A percentile compares a stretch with the other conserved stretches of the same genome.
Conservation (phyloP, 2,113 vertebrate species). For the Muntiacus reevesi region DNA sequence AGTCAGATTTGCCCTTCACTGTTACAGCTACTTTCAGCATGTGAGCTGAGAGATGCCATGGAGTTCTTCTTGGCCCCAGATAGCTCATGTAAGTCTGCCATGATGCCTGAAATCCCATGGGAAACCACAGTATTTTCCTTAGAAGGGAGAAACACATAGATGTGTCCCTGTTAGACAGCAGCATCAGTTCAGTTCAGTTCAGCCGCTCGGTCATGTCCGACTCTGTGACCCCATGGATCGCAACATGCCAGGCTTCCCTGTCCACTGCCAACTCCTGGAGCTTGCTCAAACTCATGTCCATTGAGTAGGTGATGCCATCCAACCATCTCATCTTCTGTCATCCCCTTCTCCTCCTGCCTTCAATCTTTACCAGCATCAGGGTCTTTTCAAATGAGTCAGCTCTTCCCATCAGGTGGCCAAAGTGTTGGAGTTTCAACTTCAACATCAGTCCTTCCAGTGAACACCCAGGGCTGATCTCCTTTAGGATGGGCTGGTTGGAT, state of each 20-base stretch:
- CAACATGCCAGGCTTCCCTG: fast-evolving
- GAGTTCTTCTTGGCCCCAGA: not conserved
- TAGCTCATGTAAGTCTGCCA: not conserved
- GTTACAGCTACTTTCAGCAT: not conserved
- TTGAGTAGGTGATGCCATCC: not conserved
- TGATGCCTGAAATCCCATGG: not conserved
- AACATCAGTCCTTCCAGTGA: not conserved
- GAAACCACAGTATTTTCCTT: not conserved
- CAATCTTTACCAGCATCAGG: not conserved
- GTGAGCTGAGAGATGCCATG: not conserved
- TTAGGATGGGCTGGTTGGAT: not conserved
- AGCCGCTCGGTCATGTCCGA: not conserved
- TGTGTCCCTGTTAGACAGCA: not conserved
- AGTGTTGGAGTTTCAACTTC: not conserved
- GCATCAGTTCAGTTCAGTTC: not conserved
- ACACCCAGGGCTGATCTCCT: not conserved
- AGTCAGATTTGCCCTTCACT: not conserved
- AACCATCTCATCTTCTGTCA: not conserved
- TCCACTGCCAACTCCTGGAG: not conserved
- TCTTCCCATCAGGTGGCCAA: not conserved
- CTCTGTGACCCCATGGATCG: not conserved
- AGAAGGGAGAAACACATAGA: not conserved
- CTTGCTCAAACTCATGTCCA: not conserved
- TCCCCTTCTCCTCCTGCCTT: not conserved
- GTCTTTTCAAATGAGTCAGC: not conserved